Conservation (phyloP, 2,888 invertebrate genomes). For the Cenopis cana region DNA sequence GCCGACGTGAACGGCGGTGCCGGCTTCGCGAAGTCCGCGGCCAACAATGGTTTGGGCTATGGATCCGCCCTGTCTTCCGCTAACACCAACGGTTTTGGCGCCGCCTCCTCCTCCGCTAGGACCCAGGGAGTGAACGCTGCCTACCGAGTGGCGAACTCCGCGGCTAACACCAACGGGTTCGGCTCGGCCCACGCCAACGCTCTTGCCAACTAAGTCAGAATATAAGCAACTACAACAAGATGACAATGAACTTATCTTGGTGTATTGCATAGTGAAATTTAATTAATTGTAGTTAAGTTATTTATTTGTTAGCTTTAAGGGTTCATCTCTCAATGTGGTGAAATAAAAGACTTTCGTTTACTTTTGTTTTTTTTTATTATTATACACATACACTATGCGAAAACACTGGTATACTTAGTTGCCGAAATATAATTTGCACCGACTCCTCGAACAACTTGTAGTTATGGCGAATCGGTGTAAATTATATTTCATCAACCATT, state of each 20-base stretch:
- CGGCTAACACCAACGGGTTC: slow-evolving; percentile 61
- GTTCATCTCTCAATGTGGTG: slow-evolving; percentile 17
- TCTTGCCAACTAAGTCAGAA: slow-evolving; percentile 52
- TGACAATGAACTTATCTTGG: slow-evolving; percentile 80
- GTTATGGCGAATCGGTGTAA: no score
- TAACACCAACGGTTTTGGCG: slow-evolving; percentile 65
- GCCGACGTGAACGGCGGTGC: slow-evolving; percentile 53
- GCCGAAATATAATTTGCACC: no score
- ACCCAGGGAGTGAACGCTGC: slow-evolving; percentile 62
- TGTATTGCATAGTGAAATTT: slow-evolving; percentile 64
- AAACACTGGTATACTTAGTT: no score
- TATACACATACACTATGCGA: background rate
- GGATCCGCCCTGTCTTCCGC: slow-evolving; percentile 54
- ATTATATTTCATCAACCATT: no score
- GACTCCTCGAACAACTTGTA: no score
- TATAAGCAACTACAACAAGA: slow-evolving; percentile 74
- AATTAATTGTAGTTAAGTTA: slow-evolving; percentile 54
- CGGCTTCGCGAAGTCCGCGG: slow-evolving; percentile 58
- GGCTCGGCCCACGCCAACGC: slow-evolving; percentile 72
- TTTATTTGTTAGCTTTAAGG: slow-evolving; percentile 52
- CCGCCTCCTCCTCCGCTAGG: slow-evolving; percentile 65
- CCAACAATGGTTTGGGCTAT: slow-evolving; percentile 53
- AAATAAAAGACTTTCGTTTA: slow-evolving; percentile 45
- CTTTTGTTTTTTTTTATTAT: slow-evolving; percentile 11
- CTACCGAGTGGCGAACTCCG: slow-evolving; percentile 65